Percentiles rank a stretch among this genome's conserved stretches.
These are phyloP conservation scores for Ennomos quercinarius DNA, from an alignment of 2,888 invertebrate species.

Conservation along the genomic window DNA sequence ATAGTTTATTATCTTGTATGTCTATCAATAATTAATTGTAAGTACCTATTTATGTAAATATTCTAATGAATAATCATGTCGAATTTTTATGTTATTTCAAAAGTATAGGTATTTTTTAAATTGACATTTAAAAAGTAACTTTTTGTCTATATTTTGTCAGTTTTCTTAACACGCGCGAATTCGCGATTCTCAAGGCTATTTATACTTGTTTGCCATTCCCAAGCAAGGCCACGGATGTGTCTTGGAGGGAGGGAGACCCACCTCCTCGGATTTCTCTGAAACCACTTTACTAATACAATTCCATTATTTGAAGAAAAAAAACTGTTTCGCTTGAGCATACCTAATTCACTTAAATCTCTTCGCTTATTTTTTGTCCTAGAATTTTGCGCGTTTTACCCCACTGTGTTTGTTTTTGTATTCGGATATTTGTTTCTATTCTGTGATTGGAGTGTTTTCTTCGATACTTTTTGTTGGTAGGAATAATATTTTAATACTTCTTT, in stretches of 20 bases:
- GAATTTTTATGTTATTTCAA: too few relatives aligned
- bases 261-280: slow-evolving; percentile 34
- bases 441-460: slow-evolving; percentile 1
- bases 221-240: slow-evolving; percentile 16
- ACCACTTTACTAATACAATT: slow-evolving; percentile 48
- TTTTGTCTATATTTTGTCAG: too few relatives aligned
- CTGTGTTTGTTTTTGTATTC: slow-evolving; percentile 22
- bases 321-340: slow-evolving; percentile 27
- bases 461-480: too few relatives aligned
- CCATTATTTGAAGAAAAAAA: slow-evolving; percentile 45
- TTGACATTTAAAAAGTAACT: too few relatives aligned
- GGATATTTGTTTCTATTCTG: slow-evolving; percentile 18
- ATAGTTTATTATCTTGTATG: too few relatives aligned
- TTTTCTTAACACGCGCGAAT: too few relatives aligned
- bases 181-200: slow-evolving; percentile 21
- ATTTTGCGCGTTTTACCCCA: slow-evolving; percentile 26
- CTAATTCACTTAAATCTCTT: slow-evolving; percentile 37
- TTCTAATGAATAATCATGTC: too few relatives aligned
- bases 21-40: too few relatives aligned
- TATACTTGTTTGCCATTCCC: slow-evolving; percentile 48
- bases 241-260: slow-evolving; percentile 10
- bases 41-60: too few relatives aligned
- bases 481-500: too few relatives aligned
- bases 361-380: slow-evolving; percentile 37
- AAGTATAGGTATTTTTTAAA: too few relatives aligned